Conservation (phyloP, 2,888 invertebrate species). For the Calameuta filiformis region DNA sequence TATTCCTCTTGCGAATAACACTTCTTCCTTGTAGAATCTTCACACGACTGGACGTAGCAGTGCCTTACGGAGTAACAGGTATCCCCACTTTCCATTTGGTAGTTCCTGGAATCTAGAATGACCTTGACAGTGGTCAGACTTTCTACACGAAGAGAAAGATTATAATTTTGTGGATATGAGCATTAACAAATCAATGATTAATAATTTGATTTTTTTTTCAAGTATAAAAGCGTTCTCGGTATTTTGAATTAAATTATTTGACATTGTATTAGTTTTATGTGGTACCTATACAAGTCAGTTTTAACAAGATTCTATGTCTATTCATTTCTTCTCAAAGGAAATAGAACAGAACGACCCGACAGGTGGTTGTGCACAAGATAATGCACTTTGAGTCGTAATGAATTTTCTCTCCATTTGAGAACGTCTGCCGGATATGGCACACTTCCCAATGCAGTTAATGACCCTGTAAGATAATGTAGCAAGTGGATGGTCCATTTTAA, state of each 20-base stretch:
- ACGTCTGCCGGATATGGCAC: background rate
- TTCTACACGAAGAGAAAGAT: background rate
- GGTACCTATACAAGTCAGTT: background rate
- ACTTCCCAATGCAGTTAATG: background rate
- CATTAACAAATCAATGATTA: background rate
- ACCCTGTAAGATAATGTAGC: background rate
- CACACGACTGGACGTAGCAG: background rate
- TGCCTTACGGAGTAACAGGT: background rate
- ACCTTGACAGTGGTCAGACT: constrained; percentile 1
- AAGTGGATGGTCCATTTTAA: background rate
- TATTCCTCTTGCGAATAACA: background rate
- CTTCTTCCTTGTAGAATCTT: background rate
- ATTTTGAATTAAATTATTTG: background rate
- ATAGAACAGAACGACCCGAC: background rate
- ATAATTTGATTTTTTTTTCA: background rate
- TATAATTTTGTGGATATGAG: background rate
- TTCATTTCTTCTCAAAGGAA: background rate
- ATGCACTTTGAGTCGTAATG: background rate
- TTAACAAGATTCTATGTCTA: background rate
- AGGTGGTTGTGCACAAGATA: background rate
- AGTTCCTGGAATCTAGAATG: background rate
- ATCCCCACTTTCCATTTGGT: background rate
- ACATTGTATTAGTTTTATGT: background rate
- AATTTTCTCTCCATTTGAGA: background rate
- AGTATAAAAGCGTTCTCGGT: background rate